phyloP scores from a whole-genome alignment of 2,113 vertebrate species.

The Urocolius indicus region DNA sequence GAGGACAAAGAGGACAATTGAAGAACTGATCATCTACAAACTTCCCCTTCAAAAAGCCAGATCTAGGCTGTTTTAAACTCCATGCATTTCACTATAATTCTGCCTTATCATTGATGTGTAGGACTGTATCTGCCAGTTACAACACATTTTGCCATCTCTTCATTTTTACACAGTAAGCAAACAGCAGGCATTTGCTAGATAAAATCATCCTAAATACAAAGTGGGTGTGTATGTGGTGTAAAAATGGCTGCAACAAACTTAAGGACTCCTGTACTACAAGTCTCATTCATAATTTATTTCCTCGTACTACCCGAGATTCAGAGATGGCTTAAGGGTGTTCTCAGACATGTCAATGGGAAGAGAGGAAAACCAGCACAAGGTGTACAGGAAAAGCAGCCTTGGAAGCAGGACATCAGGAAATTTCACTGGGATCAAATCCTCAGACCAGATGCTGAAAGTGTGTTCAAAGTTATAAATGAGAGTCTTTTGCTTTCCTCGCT shows the following conservation, averaged over 20 bases:
- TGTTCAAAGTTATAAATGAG: neutral
- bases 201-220: neutral
- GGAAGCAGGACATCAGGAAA: neutral
- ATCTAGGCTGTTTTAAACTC: neutral
- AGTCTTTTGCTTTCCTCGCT: conserved; percentile 1
- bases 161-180: neutral
- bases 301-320: neutral
- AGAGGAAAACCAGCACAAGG: neutral
- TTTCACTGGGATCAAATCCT: conserved; percentile 16
- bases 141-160: neutral
- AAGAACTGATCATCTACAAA: neutral
- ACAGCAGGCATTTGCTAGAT: neutral
- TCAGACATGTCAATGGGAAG: neutral
- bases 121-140: neutral
- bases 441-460: neutral
- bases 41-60: neutral
- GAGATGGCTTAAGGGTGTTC: neutral
- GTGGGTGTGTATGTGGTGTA: neutral
- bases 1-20: conserved; percentile 13
- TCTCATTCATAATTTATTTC: neutral
- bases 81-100: neutral
- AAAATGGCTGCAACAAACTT: neutral
- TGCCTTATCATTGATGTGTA: neutral
- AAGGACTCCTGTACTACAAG: neutral
- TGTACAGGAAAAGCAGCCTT: neutral